A percentile compares a stretch with the other conserved stretches of the same genome.
Conservation (phyloP, 2,888 invertebrate genomes). For the Pomacea canaliculata region DNA sequence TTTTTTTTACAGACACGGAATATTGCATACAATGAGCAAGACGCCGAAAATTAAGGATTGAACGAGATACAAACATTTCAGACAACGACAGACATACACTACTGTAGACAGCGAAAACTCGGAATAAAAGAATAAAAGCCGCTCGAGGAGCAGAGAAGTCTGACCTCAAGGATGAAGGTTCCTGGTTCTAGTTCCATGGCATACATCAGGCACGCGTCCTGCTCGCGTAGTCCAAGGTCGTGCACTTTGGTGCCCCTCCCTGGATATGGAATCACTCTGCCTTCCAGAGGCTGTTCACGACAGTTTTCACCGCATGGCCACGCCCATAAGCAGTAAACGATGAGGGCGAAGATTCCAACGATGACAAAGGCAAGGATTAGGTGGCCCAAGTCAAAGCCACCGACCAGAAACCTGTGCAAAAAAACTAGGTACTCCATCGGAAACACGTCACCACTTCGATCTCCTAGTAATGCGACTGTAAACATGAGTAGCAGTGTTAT, state of each 20-base stretch:
- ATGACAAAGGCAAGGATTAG: conserved; percentile 30
- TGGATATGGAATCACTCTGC: conserved; percentile 7
- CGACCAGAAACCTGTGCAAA: conserved; percentile 27
- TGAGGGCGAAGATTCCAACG: conserved; percentile 22
- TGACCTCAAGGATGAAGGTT: conserved; percentile 30
- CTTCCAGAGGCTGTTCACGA: not conserved
- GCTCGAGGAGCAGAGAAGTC: too few relatives aligned
- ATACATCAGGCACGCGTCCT: conserved; percentile 20
- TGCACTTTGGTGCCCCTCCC: not conserved
- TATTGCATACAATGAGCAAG: too few relatives aligned
- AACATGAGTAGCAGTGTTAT: too few relatives aligned
- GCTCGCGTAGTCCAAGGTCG: not conserved
- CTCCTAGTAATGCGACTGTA: too few relatives aligned
- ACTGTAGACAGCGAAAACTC: too few relatives aligned
- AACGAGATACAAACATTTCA: too few relatives aligned
- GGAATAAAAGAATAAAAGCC: too few relatives aligned
- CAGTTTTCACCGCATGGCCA: conserved; percentile 25
- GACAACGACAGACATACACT: too few relatives aligned
- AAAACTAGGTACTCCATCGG: too few relatives aligned
- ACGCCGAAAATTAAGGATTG: too few relatives aligned
- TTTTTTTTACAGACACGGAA: too few relatives aligned
- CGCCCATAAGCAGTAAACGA: conserved; percentile 37
- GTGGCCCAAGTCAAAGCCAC: conserved; percentile 30
- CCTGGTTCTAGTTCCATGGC: conserved; percentile 40
- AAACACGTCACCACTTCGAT: too few relatives aligned